Base-by-base conservation (phyloP, 2,888 invertebrate species). In the Bimastos eiseni region DNA sequence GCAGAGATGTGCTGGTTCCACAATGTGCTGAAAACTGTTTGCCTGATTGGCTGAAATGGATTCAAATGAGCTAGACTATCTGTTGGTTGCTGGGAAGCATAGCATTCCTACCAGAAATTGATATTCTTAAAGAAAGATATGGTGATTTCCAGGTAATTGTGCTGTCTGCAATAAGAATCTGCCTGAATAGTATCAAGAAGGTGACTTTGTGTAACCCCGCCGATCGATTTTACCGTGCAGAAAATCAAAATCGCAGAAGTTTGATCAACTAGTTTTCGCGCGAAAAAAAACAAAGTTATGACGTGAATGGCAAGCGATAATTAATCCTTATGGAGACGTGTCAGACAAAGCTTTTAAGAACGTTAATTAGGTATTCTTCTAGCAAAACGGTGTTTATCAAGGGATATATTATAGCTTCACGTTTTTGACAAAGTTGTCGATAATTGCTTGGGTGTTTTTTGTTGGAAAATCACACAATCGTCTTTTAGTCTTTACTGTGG, bases 341-440 rank as follows among this genome's bases (percentile, higher is more conserved):
- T 70, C 11, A 30, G n/a, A 70, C n/a, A 70, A 70, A 70, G 4
- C n/a, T 30, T 70, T 70, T 70, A n/a, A 30, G 70, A n/a, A 70
- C 70, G n/a, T n/a, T 70, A 8, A 8, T 3, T 6, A 70, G 70
- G 11, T 70, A 70, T 70, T 70, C 70, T 70, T 70, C n/a, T 11
- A 70, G 17, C 24, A 13, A 70, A 70, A 70, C 30, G 70, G 70
- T 70, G 70, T 70, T 70, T 70, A n/a, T 70, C 70, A 70, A 70
- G n/a, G 70, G 70, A 70, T 70, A n/a, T 70, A n/a, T n/a, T 70
- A 70, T n/a, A 70, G 70, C 70, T 70, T 70, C 70, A 70, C 70
- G n/a, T 70, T 70, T 70, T 70, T 70, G 11, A 70, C n/a, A n/a
- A 70, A 70, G 70, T 70, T 2, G 70, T 70, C 1, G 70, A n/a